Evolutionary conservation across 2,888 invertebrate genomes (phyloP).

Genomic region (Sericinus montela): DNA sequence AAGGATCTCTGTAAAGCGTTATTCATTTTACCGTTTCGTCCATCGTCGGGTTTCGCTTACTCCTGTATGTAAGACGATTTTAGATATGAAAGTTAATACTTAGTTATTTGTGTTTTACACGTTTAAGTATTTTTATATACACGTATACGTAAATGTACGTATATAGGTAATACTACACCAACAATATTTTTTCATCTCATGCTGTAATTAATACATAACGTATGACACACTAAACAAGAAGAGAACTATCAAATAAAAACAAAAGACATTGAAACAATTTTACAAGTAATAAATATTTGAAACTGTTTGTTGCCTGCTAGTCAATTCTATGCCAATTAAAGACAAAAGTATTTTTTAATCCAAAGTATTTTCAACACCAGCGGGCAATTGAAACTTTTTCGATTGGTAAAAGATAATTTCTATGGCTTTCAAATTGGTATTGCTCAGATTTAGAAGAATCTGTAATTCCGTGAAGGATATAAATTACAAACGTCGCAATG

Average conservation of each 20-base stretch:
- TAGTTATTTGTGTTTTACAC: too few species aligned
- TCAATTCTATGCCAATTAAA: not conserved
- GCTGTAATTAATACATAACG: too few species aligned
- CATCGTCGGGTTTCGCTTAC: slow-evolving; percentile 13
- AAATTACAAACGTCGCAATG: not conserved
- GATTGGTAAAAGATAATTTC: not conserved
- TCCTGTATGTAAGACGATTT: slow-evolving; percentile 1
- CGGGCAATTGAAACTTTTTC: not conserved
- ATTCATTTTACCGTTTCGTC: slow-evolving; percentile 34
- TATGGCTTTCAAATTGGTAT: not conserved
- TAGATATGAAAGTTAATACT: too few species aligned
- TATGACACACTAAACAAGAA: too few species aligned
- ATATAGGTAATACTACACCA: too few species aligned
- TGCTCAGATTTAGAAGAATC: not conserved
- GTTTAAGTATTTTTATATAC: too few species aligned
- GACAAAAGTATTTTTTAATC: not conserved
- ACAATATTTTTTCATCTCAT: too few species aligned
- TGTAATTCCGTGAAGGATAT: not conserved
- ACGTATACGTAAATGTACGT: too few species aligned
- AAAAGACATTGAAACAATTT: too few species aligned
- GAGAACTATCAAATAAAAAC: too few species aligned
- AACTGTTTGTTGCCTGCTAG: not conserved
- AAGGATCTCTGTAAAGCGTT: slow-evolving; percentile 28
- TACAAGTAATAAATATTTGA: too few species aligned
- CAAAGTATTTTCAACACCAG: slow-evolving; percentile 1